Evolutionary conservation across 2,113 vertebrate species (phyloP).

Genomic region (Ranitomeya imitator): DNA sequence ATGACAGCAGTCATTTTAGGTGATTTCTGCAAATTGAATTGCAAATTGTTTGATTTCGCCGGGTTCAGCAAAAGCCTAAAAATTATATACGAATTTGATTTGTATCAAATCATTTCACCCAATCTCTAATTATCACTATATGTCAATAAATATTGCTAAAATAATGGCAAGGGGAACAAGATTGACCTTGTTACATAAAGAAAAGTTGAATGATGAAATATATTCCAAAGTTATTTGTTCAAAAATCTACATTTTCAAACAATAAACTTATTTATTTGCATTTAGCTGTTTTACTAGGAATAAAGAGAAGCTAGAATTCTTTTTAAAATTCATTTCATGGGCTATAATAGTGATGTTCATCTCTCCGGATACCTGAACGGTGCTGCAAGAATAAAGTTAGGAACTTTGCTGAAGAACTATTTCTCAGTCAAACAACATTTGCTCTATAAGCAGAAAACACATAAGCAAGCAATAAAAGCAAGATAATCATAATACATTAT

Average conservation of each 20-base stretch:
- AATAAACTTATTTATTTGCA: background rate
- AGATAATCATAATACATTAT: constrained; percentile 52
- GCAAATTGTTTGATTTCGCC: too few species aligned
- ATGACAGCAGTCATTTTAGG: too few species aligned
- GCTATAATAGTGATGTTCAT: background rate
- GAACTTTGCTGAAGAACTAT: constrained; percentile 31
- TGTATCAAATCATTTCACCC: too few species aligned
- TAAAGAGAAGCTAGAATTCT: background rate
- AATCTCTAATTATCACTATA: too few species aligned
- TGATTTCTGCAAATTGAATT: too few species aligned
- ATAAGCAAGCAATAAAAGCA: constrained; percentile 30
- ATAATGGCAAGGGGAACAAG: too few species aligned
- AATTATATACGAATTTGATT: too few species aligned
- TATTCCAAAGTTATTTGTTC: background rate
- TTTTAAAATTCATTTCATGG: constrained; percentile 19
- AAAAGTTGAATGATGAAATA: background rate
- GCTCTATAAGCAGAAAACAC: constrained; percentile 43
- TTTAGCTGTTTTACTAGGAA: constrained; percentile 13
- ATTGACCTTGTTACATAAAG: background rate
- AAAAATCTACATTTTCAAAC: background rate
- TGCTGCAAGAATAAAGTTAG: background rate
- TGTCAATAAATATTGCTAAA: too few species aligned
- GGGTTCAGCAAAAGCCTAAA: too few species aligned
- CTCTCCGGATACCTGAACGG: constrained; percentile 4
- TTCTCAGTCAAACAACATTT: constrained; percentile 12